Evolutionary conservation across 1,140 invertebrate genomes (phyloP).

Genomic region (Drosophila equinoxialis): DNA sequence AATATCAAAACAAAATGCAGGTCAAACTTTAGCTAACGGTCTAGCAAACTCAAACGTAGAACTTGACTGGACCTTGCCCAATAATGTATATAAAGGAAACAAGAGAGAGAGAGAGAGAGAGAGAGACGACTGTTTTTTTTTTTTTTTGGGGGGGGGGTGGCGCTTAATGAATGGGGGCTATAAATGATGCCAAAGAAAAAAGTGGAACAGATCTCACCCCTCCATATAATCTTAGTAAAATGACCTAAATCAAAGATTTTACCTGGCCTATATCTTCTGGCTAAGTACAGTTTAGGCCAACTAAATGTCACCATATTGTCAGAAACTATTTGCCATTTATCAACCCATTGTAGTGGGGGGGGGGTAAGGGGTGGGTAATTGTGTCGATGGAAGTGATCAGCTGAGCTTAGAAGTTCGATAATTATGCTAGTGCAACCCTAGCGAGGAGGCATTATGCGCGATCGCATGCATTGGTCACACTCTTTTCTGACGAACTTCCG

Average conservation of each 20-base stretch:
- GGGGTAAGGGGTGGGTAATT: no score
- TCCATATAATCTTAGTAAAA: background rate
- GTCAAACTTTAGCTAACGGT: slow-evolving; percentile 50
- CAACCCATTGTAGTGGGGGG: no score
- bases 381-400: no score
- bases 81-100: slow-evolving; percentile 32
- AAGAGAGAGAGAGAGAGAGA: background rate
- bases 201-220: background rate
- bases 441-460: no score
- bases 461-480: no score
- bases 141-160: no score
- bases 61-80: slow-evolving; percentile 72
- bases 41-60: background rate
- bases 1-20: slow-evolving; percentile 54
- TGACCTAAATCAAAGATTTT: background rate
- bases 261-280: background rate
- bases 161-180: background rate
- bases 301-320: background rate
- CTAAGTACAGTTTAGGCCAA: background rate
- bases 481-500: no score
- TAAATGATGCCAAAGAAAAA: background rate
- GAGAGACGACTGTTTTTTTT: background rate
- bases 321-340: background rate
- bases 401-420: no score
- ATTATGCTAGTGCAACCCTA: no score